Conservation (phyloP, 1,140 invertebrate species). For the Euborellia annulipes region DNA sequence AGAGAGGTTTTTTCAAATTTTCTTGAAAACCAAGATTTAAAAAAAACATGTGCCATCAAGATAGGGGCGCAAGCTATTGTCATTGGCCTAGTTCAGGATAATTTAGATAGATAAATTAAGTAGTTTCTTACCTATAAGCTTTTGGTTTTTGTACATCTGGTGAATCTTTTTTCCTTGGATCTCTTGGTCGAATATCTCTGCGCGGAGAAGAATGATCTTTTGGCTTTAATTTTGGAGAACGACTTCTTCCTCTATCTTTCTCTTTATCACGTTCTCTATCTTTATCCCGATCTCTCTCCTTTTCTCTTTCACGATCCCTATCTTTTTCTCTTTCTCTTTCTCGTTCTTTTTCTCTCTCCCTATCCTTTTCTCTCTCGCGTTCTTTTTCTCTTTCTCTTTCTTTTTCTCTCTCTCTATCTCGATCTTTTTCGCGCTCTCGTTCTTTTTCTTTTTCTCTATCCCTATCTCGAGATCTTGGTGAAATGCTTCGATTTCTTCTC, state of each 20-base stretch:
- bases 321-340: constrained; percentile 22
- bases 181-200: constrained; percentile 17
- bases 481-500: constrained; percentile 12
- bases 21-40: too few relatives aligned
- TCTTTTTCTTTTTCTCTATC: constrained; percentile 20
- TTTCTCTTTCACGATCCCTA: constrained; percentile 18
- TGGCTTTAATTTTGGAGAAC: constrained; percentile 21
- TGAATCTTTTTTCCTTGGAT: constrained; percentile 12
- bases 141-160: constrained; percentile 7
- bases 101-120: too few relatives aligned
- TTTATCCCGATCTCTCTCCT: constrained; percentile 19
- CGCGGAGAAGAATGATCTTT: constrained; percentile 23
- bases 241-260: constrained; percentile 22
- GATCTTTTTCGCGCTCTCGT: constrained; percentile 26
- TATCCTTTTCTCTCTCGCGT: constrained; percentile 6
- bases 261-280: constrained; percentile 22
- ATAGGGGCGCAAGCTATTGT: too few relatives aligned
- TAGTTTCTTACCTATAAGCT: constrained; percentile 1
- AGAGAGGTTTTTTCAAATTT: too few relatives aligned
- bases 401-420: constrained; percentile 8
- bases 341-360: constrained; percentile 17
- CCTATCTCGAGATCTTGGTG: constrained; percentile 13
- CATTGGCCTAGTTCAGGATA: too few relatives aligned
- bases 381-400: constrained; percentile 7
- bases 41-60: too few relatives aligned